Conservation (phyloP, 2,113 vertebrate species). For the Bufo bufo region DNA sequence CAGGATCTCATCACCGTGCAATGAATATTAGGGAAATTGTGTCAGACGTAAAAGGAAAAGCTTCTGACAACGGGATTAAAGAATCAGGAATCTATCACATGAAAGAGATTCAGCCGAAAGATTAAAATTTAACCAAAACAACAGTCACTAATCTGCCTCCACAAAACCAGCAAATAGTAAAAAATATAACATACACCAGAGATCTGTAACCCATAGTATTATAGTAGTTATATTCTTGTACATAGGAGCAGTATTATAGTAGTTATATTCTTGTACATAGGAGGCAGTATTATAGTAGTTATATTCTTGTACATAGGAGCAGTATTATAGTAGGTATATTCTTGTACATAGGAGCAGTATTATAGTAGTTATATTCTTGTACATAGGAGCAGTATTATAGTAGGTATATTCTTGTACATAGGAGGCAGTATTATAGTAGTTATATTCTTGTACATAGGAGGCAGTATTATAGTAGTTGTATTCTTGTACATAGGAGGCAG, state of each 20-base stretch:
- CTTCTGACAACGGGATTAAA: not conserved
- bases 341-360: not conserved
- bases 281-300: not conserved
- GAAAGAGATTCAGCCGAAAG: not conserved
- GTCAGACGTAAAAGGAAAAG: not conserved
- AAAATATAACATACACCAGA: not conserved
- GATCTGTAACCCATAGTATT: no score
- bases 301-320: not conserved
- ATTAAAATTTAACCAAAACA: not conserved
- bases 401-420: no score
- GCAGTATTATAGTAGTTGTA: no score
- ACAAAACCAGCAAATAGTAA: not conserved
- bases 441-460: no score
- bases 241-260: not conserved
- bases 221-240: no score
- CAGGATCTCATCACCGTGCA: not conserved
- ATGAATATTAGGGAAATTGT: not conserved
- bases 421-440: no score
- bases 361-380: not conserved
- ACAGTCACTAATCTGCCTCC: not conserved
- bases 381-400: no score
- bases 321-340: constrained; percentile 10
- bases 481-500: no score
- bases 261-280: not conserved
- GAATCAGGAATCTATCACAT: constrained; percentile 16